Conservation (phyloP, 1,140 invertebrate species). For the Papilio polytes region DNA sequence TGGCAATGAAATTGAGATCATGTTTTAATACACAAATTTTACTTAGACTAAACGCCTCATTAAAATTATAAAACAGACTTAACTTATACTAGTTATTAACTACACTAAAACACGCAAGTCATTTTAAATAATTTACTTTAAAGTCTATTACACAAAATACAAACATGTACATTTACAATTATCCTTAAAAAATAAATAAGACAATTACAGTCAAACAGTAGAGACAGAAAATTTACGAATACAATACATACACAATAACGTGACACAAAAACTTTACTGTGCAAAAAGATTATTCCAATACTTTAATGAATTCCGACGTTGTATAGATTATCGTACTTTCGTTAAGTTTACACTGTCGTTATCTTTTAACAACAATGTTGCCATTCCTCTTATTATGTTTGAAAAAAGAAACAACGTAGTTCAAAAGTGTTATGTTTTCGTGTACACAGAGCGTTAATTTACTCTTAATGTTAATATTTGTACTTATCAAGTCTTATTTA, state of each 20-base stretch:
- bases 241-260: background rate
- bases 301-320: too few relatives aligned
- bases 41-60: background rate
- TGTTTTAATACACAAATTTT: background rate
- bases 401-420: too few relatives aligned
- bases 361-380: too few relatives aligned
- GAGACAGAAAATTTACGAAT: background rate
- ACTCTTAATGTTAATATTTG: background rate
- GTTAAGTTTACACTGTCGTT: too few relatives aligned
- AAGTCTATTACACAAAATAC: too few relatives aligned
- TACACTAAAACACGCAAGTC: background rate
- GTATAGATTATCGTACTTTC: too few relatives aligned
- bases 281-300: too few relatives aligned
- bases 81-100: background rate
- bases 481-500: conserved; percentile 47
- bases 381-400: too few relatives aligned
- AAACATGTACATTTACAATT: background rate
- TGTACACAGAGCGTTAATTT: background rate
- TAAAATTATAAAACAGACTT: background rate
- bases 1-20: background rate
- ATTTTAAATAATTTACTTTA: too few relatives aligned
- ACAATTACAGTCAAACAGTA: background rate
- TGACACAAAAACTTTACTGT: background rate
- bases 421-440: too few relatives aligned
- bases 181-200: background rate